phyloP scores from a whole-genome alignment of 2,797 vertebrate species.

The Lagodon rhomboides region DNA sequence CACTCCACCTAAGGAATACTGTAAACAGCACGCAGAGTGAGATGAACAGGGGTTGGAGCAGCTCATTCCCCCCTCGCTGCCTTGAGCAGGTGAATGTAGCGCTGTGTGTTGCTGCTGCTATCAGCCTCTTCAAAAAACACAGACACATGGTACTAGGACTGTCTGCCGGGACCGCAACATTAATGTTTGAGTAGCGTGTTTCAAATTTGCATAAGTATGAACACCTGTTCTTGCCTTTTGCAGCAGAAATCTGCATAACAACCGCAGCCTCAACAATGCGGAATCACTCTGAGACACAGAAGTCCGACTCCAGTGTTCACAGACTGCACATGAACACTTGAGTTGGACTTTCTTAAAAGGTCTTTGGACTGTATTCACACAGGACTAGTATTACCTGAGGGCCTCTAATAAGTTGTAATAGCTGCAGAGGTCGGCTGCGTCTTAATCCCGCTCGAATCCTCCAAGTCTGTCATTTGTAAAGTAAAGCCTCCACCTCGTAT shows the following conservation, averaged over 20 bases:
- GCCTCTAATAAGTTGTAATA: too few species aligned
- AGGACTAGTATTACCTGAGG: too few species aligned
- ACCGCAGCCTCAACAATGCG: neutral
- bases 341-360: too few species aligned
- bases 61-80: neutral
- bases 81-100: neutral
- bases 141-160: neutral
- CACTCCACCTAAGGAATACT: neutral
- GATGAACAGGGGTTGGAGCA: neutral
- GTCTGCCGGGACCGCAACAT: neutral
- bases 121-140: neutral
- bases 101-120: neutral
- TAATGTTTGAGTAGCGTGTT: slow-evolving; percentile 6
- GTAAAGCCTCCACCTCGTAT: too few species aligned
- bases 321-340: neutral
- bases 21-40: neutral
- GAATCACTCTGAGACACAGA: too few species aligned
- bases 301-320: too few species aligned
- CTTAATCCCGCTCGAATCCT: too few species aligned
- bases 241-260: slow-evolving; percentile 9
- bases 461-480: too few species aligned
- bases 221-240: slow-evolving; percentile 8
- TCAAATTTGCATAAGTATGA: slow-evolving; percentile 11
- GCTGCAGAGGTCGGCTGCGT: too few species aligned
- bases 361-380: too few species aligned